Conservation (phyloP, 2,797 vertebrate genomes). For the Miopithecus talapoin region DNA sequence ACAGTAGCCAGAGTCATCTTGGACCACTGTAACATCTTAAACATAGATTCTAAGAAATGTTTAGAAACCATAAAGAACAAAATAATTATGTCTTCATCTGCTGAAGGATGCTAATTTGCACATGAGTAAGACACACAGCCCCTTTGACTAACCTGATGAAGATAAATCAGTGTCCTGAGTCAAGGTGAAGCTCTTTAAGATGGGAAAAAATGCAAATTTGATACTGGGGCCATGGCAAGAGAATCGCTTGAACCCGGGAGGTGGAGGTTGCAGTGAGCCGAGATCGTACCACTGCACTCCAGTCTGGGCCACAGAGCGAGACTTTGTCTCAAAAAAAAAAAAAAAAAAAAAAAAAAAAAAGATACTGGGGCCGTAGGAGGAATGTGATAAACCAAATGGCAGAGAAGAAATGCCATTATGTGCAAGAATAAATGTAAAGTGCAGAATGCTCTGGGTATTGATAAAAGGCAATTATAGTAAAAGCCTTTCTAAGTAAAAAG, state of each 20-base stretch:
- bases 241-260: not conserved
- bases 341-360: not conserved
- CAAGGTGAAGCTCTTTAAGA: not conserved
- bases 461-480: not conserved
- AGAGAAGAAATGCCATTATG: not conserved
- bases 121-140: not conserved
- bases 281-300: not conserved
- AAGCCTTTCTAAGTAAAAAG: not conserved
- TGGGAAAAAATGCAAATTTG: not conserved
- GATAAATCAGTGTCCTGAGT: not conserved
- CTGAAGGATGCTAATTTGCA: not conserved
- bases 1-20: not conserved
- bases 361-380: not conserved
- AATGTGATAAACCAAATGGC: not conserved
- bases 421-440: not conserved
- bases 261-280: not conserved
- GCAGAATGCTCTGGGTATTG: not conserved
- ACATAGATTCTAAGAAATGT: not conserved
- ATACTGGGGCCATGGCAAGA: not conserved
- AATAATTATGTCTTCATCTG: not conserved
- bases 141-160: not conserved
- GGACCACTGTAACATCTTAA: slow-evolving; percentile 19
- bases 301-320: not conserved
- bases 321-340: not conserved
- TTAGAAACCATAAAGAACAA: slow-evolving; percentile 39